Evolutionary conservation across 2,113 vertebrate genomes (phyloP), one percentile per base, ranked within the genome.

Genomic region (Chionomys nivalis): DNA sequence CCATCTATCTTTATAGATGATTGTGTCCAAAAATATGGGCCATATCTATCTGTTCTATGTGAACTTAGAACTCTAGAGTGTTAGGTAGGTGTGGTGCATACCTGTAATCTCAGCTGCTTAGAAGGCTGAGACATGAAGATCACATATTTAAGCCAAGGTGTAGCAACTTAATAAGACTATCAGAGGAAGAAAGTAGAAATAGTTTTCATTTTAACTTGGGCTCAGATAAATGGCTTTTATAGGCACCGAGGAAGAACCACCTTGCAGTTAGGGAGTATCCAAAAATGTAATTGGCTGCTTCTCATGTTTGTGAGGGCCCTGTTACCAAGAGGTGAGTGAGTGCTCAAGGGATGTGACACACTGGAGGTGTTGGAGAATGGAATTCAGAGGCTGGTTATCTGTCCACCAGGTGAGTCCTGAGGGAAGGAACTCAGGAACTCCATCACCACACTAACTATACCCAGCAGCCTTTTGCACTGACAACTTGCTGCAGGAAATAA

Each of bases 141-240:
- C 61, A 85, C 61, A 86, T 42, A 85, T 66, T 86, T 86, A 86
- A 86, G 61, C 39, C 44, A 68, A 68, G 10, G 1, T 21, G 5
- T n/a, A 44, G 42, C 19, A 70, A 87, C 6, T 85, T 44, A 31
- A 13, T 58, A 66, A 21, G 85, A 73, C 33, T 91, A 11, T 87
- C 49, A 85, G 72, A 85, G 36, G 42, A 85, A 75, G 78, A 66
- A n/a, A 21, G 26, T 66, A 78, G 66, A 58, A 66, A 58, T 4
- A 39, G 13, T 90, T 87, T 61, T 87, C 90, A 11, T 82, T 94
- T 86, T 87, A 52, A 86, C 63, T 85, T 91, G 75, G 33, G 72
- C 24, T 92, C 7, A 66, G 68, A 61, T 75, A 72, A 42, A 79
- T 95, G 31, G 8, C 33, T 83, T 89, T 66, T 92, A 44, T 42